Conservation (phyloP, 2,113 vertebrate genomes). For the Daphoenositta chrysoptera region DNA sequence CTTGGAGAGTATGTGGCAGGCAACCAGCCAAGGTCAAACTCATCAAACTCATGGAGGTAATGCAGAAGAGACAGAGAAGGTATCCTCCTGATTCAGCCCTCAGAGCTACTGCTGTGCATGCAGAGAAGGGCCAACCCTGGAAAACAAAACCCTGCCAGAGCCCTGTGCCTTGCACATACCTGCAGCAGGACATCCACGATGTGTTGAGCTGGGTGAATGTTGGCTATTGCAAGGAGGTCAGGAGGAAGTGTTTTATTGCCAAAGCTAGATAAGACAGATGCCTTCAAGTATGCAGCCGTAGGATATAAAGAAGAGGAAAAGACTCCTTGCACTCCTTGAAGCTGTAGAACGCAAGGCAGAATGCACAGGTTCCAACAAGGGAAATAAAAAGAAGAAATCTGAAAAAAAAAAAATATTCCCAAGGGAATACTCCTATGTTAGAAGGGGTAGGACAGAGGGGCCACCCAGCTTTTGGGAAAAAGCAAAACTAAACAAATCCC, state of each 20-base stretch:
- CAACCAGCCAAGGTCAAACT: not conserved
- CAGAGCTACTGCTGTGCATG: not conserved
- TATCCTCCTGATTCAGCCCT: not conserved
- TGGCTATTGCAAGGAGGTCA: not conserved
- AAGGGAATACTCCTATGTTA: not conserved
- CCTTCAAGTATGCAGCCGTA: fast-evolving
- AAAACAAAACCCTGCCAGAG: not conserved
- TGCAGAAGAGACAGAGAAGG: not conserved
- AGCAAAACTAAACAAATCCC: not conserved
- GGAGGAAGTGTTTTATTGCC: not conserved
- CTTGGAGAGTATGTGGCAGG: not conserved
- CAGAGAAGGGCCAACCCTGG: not conserved
- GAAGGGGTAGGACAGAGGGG: not conserved
- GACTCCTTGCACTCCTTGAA: not conserved
- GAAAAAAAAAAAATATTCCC: not conserved
- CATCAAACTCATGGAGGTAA: not conserved
- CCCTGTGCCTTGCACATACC: not conserved
- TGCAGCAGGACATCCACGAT: not conserved
- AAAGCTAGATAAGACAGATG: not conserved
- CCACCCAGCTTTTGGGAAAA: not conserved
- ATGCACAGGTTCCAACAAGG: not conserved
- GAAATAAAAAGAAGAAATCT: not conserved
- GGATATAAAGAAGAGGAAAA: not conserved
- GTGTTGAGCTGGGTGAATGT: not conserved
- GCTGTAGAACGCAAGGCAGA: fast-evolving